Evolutionary conservation across 2,888 invertebrate species (phyloP).

Genomic region (Apodemia hepburni): DNA sequence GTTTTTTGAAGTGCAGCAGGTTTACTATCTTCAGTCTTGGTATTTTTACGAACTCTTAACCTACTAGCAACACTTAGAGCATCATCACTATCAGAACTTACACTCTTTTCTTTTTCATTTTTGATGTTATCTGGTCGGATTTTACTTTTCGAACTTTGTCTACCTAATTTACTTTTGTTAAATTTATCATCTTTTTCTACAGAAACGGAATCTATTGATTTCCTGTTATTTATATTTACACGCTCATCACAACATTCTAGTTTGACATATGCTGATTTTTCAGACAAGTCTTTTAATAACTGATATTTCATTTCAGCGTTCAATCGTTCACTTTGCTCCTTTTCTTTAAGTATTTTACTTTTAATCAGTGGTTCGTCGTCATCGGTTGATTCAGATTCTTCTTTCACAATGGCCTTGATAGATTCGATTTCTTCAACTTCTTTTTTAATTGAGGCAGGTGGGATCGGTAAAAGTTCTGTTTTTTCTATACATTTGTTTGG

Average conservation of each 20-base stretch:
- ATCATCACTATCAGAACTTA: slow-evolving; percentile 64
- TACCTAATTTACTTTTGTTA: slow-evolving; percentile 48
- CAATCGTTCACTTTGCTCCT: slow-evolving; percentile 54
- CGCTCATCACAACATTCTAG: slow-evolving; percentile 67
- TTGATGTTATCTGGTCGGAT: slow-evolving; percentile 52
- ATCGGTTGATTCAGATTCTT: slow-evolving; percentile 64
- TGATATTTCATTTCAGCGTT: slow-evolving; percentile 46
- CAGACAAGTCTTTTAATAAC: slow-evolving; percentile 64
- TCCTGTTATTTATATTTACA: slow-evolving; percentile 55
- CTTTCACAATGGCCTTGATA: slow-evolving; percentile 50
- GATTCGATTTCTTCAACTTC: slow-evolving; percentile 41
- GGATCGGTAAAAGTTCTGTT: slow-evolving; percentile 33
- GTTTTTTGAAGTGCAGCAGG: slow-evolving; percentile 43
- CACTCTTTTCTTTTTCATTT: slow-evolving; percentile 50
- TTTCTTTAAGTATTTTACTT: slow-evolving; percentile 65
- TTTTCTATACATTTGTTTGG: slow-evolving; percentile 45
- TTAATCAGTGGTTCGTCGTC: slow-evolving; percentile 69
- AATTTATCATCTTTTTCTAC: slow-evolving; percentile 58
- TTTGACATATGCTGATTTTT: slow-evolving; percentile 72
- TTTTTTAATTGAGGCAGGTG: slow-evolving; percentile 38
- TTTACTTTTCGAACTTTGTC: slow-evolving; percentile 38
- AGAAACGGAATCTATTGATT: slow-evolving; percentile 51
- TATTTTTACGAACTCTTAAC: slow-evolving; percentile 67
- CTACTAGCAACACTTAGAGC: slow-evolving; percentile 61
- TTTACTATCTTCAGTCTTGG: slow-evolving; percentile 67